Evolutionary conservation across 2,888 invertebrate genomes (phyloP).

Genomic region (Yponomeuta malinellus): DNA sequence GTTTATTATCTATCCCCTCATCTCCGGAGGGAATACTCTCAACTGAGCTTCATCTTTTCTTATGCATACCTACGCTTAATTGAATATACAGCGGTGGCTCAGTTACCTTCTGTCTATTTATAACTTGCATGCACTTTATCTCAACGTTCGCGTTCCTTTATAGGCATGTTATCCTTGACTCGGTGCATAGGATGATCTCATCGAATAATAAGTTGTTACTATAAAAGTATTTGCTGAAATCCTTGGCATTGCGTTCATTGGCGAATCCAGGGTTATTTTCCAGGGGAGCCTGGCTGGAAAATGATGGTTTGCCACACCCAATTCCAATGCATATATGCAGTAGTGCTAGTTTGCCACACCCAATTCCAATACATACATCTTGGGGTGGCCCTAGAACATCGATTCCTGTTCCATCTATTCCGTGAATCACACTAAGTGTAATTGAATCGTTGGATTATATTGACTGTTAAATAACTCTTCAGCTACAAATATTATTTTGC

Average conservation of each 20-base stretch:
- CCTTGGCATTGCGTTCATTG: background rate
- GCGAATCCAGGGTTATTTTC: too few relatives aligned
- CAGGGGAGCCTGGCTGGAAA: too few relatives aligned
- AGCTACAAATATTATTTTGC: too few relatives aligned
- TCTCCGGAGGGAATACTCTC: background rate
- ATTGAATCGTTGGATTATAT: too few relatives aligned
- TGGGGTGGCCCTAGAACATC: too few relatives aligned
- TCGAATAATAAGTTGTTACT: background rate
- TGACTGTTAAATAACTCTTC: too few relatives aligned
- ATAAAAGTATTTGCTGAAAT: background rate
- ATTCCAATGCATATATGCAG: too few relatives aligned
- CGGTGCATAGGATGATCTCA: constrained; percentile 6
- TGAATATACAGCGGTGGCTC: background rate
- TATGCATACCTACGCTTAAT: background rate
- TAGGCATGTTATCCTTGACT: background rate
- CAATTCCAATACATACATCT: too few relatives aligned
- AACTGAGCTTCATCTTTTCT: background rate
- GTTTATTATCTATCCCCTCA: background rate
- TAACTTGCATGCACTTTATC: constrained; percentile 1
- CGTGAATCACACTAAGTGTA: too few relatives aligned
- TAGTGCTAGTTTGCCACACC: too few relatives aligned
- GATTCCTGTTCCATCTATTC: too few relatives aligned
- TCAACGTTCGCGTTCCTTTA: background rate
- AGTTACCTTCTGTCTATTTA: constrained; percentile 1
- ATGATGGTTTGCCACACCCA: too few relatives aligned